These are phyloP conservation scores for Poecilia picta DNA, from an alignment of 2,797 vertebrate species.

Conservation along the genomic window DNA sequence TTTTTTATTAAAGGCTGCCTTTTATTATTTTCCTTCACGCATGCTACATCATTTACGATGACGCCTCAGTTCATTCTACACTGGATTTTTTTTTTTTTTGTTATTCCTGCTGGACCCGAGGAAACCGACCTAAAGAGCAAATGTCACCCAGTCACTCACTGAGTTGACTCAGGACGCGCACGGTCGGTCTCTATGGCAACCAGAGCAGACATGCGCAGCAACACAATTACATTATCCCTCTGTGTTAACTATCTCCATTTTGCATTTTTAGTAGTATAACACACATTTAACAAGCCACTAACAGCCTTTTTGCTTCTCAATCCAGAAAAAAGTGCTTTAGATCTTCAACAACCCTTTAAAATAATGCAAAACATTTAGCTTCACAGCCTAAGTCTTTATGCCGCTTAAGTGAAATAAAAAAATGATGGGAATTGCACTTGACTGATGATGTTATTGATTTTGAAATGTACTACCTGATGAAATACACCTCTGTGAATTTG, in stretches of 20 bases:
- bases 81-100: slow-evolving; percentile 35
- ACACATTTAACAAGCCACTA: background rate
- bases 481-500: background rate
- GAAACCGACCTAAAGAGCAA: slow-evolving; percentile 70
- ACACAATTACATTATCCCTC: slow-evolving; percentile 47
- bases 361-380: background rate
- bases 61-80: slow-evolving; percentile 38
- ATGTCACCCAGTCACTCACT: slow-evolving; percentile 71
- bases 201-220: slow-evolving; percentile 51
- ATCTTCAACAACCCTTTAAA: slow-evolving; percentile 1
- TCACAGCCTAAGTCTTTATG: background rate
- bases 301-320: background rate
- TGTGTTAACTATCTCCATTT: slow-evolving; percentile 21
- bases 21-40: slow-evolving; percentile 17
- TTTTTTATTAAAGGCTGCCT: slow-evolving; percentile 18
- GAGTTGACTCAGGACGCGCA: slow-evolving; percentile 65
- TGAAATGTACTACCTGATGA: background rate
- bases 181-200: slow-evolving; percentile 78
- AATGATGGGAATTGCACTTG: background rate
- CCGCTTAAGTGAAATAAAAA: background rate
- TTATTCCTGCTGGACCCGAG: slow-evolving; percentile 41
- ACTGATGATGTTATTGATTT: slow-evolving; percentile 4
- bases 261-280: background rate
- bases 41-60: slow-evolving; percentile 35
- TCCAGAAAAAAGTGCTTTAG: background rate